These are phyloP conservation scores for Patella depressa DNA, from an alignment of 2,888 invertebrate genomes.

Conservation along the genomic window DNA sequence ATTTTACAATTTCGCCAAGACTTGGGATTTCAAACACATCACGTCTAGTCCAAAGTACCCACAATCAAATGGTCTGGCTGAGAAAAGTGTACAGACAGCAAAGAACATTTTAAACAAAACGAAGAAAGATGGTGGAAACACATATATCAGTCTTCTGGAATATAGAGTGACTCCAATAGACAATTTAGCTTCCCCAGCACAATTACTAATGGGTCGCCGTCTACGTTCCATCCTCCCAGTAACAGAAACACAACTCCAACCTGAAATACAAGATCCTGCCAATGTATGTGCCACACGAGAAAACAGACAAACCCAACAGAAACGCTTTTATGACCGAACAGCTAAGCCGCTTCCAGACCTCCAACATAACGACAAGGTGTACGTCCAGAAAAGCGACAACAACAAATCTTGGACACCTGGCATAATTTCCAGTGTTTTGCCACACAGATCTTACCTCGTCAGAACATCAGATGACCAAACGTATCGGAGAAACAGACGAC, in stretches of 20 bases:
- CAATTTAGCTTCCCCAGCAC: not conserved
- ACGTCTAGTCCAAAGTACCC: slow-evolving; percentile 35
- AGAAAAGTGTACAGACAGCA: slow-evolving; percentile 33
- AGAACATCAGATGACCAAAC: not conserved
- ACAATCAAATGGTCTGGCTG: slow-evolving; percentile 32
- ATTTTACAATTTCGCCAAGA: slow-evolving; percentile 32
- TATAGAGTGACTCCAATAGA: slow-evolving; percentile 11
- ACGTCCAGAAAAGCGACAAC: not conserved
- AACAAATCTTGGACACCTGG: not conserved
- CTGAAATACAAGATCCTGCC: slow-evolving; percentile 5
- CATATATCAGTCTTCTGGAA: not conserved
- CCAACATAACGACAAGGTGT: not conserved
- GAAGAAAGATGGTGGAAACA: not conserved
- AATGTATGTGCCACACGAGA: not conserved
- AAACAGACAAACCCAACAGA: not conserved
- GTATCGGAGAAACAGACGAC: not conserved
- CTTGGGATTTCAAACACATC: slow-evolving; percentile 33
- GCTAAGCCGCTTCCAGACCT: not conserved
- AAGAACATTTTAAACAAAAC: slow-evolving; percentile 36
- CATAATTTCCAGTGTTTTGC: not conserved
- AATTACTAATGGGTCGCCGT: slow-evolving; percentile 8
- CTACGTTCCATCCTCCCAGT: not conserved
- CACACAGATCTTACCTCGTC: not conserved
- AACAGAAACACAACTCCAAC: not conserved
- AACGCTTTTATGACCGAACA: not conserved